phyloP scores from a whole-genome alignment of 1,140 invertebrate species.

The Cecropterus lyciades region DNA sequence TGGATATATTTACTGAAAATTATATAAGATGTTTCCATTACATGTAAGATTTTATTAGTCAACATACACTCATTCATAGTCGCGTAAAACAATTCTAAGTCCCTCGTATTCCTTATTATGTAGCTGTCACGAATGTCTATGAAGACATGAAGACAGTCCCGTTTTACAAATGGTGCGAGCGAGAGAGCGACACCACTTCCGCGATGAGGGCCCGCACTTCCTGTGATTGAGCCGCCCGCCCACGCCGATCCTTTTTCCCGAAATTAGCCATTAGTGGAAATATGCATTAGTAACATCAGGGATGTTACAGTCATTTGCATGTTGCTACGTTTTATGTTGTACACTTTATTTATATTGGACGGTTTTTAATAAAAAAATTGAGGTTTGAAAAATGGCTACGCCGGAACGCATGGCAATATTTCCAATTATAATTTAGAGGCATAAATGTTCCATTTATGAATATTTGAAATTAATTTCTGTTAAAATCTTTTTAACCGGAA shows the following conservation, averaged over 20 bases:
- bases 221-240: constrained; percentile 82
- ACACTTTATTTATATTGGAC: not conserved
- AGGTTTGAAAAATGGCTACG: no score
- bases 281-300: constrained; percentile 52
- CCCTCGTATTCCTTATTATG: not conserved
- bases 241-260: constrained; percentile 63
- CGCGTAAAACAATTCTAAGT: constrained; percentile 4
- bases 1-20: no score
- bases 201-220: constrained; percentile 85
- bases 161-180: constrained; percentile 68
- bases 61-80: not conserved
- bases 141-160: constrained; percentile 17
- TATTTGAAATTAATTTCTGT: no score
- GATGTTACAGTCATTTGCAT: constrained; percentile 32
- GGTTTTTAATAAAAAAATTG: no score
- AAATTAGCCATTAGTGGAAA: constrained; percentile 71
- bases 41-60: no score
- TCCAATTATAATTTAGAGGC: no score
- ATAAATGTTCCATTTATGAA: no score
- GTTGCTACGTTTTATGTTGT: constrained; percentile 7
- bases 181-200: constrained; percentile 83
- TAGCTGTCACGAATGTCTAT: constrained; percentile 15
- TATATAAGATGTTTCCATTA: no score
- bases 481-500: no score
- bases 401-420: no score